phyloP scores from a whole-genome alignment of 2,888 invertebrate species.

The Plagodis dolabraria region DNA sequence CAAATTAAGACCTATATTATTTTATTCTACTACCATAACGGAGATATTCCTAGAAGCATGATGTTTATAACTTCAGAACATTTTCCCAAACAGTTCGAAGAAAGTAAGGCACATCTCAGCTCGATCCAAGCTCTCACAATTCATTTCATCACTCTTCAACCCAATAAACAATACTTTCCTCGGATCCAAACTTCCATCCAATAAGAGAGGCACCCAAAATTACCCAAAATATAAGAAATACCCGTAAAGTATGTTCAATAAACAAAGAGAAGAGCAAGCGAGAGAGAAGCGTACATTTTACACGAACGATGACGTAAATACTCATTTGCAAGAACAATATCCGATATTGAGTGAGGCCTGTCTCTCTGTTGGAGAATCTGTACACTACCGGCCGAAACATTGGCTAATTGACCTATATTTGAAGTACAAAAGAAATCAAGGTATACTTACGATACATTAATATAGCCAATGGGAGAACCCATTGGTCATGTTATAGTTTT shows the following conservation, averaged over 20 bases:
- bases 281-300: conserved; percentile 72
- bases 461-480: no score
- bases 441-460: no score
- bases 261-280: conserved; percentile 49
- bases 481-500: no score
- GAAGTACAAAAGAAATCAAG: background rate
- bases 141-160: conserved; percentile 24
- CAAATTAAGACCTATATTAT: no score
- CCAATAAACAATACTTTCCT: conserved; percentile 29
- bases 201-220: conserved; percentile 39
- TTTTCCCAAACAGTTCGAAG: no score
- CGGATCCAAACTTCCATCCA: conserved; percentile 38
- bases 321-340: conserved; percentile 84
- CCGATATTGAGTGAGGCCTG: conserved; percentile 84
- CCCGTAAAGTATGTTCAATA: conserved; percentile 44
- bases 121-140: background rate
- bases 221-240: conserved; percentile 50
- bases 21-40: no score
- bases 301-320: conserved; percentile 83
- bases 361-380: conserved; percentile 60
- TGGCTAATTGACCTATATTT: conserved; percentile 23
- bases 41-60: no score
- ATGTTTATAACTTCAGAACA: no score
- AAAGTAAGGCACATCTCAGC: no score
- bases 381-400: conserved; percentile 51